Conservation (phyloP, 2,113 vertebrate genomes). For the Urocitellus parryii region DNA sequence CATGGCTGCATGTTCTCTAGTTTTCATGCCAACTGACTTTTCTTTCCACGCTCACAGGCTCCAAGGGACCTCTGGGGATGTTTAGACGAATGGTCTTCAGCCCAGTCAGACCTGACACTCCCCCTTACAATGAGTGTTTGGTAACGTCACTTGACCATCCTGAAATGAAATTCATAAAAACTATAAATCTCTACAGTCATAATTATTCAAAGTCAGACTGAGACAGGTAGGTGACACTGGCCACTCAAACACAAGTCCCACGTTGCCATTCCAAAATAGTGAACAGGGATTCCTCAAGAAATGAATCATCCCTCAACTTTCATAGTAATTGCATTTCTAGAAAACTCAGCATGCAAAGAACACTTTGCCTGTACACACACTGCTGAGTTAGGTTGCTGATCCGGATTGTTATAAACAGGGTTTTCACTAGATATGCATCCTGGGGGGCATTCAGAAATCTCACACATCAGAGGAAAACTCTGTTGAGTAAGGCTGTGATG, state of each 20-base stretch:
- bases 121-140: neutral
- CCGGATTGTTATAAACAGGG: neutral
- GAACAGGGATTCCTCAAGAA: conserved; percentile 15
- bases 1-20: neutral
- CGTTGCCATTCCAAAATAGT: neutral
- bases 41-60: neutral
- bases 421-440: neutral
- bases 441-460: neutral
- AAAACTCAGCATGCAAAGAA: conserved; percentile 8
- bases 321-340: neutral
- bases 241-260: neutral
- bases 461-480: conserved; percentile 21
- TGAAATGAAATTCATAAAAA: neutral
- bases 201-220: neutral
- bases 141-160: neutral
- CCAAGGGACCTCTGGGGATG: neutral
- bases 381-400: neutral
- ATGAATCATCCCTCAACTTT: neutral
- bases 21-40: neutral
- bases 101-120: neutral
- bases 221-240: neutral
- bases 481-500: neutral
- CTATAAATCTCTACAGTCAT: neutral
- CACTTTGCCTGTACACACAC: neutral
- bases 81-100: neutral